Evolutionary conservation across 2,888 invertebrate genomes (phyloP), one percentile per base, ranked within the genome.

Genomic region (Alentia gelatinosa): DNA sequence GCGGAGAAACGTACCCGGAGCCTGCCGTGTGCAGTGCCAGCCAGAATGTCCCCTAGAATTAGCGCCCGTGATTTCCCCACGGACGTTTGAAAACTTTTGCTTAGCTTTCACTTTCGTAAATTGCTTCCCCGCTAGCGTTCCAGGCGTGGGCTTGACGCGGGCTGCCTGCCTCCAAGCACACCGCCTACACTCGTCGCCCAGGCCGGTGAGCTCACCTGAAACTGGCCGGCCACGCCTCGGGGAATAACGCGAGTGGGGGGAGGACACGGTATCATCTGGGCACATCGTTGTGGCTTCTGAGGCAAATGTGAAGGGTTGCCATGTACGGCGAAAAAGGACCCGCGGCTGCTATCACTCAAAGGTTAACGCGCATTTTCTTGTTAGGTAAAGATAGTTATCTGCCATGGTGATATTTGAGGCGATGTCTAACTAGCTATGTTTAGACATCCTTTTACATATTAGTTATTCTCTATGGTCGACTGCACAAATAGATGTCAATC

Each of bases 21-120:
- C 74, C 74, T 26, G 1, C 74, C 12, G 74, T 12, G 30, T 15
- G 1, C 74, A 26, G 30, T 33, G 12, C 79, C 79, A 5, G 37
- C 9, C 79, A 79, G 12, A 15, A 79, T 39, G 23, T 79, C 79
- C 79, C 33, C 33, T 68, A 68, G 68, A 68, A 68, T 68, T 68
- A 68, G 30, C 68, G 56, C 23, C 56, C 56, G 74, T 74, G 74
- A 74, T 74, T 74, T 74, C 74, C 74, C 74, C 15, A 23, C 39
- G 79, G 79, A 79, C 79, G 23, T 79, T 56, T 56, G n/a, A 15
- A 79, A 79, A 35, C 35, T 39, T 79, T 79, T 79, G 79, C 39
- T 39, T 79, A 26, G 79, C 79, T 79, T 74, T 39, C 35, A 79
- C 39, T 79, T n/a, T 79, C 37, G 74, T 19, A 26, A 26, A 37